A percentile compares a stretch with the other conserved stretches of the same genome.
phyloP scores from a whole-genome alignment of 2,888 invertebrate genomes.

The Tuta absoluta region DNA sequence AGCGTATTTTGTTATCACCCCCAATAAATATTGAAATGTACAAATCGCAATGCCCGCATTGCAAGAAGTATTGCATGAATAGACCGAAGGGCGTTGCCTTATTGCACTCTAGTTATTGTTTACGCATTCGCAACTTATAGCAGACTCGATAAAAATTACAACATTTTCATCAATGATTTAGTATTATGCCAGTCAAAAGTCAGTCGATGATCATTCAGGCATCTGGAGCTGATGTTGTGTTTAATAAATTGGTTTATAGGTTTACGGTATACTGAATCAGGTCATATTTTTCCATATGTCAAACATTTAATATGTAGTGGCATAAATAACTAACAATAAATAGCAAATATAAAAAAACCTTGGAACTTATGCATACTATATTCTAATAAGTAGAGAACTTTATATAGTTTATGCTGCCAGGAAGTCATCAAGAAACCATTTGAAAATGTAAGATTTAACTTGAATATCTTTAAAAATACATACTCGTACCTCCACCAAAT shows the following conservation, averaged over 20 bases:
- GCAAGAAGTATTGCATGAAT: constrained; percentile 27
- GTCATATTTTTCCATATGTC: background rate
- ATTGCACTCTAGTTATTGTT: constrained; percentile 31
- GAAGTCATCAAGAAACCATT: no score
- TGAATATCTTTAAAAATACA: background rate
- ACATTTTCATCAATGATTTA: constrained; percentile 13
- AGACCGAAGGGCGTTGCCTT: constrained; percentile 30
- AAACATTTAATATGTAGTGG: no score
- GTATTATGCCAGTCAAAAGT: background rate
- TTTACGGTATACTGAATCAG: background rate
- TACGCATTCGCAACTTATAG: constrained; percentile 28
- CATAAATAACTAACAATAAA: no score
- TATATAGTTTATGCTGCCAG: no score
- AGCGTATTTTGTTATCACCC: constrained; percentile 1
- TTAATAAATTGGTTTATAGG: background rate
- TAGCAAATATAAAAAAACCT: no score
- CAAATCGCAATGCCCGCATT: constrained; percentile 21
- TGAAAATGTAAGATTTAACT: no score
- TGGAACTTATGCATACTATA: no score
- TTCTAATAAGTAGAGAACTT: no score
- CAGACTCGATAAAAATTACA: constrained; percentile 22
- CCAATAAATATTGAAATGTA: constrained; percentile 23
- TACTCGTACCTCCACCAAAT: background rate
- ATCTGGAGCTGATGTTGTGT: background rate
- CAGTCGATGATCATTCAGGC: background rate